These are phyloP conservation scores for Cremastinae sp. DNA, from an alignment of 2,888 invertebrate species.

Conservation along the genomic window DNA sequence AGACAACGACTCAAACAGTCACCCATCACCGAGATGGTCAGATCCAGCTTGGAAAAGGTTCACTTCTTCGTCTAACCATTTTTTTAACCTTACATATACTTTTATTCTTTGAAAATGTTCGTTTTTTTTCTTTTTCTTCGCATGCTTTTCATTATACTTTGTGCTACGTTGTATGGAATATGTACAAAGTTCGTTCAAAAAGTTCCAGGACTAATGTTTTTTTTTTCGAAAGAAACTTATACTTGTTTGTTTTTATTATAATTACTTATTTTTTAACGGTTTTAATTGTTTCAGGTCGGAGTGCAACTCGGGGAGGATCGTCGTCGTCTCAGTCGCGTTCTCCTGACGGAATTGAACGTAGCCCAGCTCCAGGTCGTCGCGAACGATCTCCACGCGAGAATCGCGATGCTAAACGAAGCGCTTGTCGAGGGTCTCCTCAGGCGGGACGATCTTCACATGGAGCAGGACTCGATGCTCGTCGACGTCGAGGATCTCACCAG, in stretches of 20 bases:
- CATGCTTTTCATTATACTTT: too few species aligned
- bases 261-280: too few species aligned
- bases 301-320: conserved; percentile 91
- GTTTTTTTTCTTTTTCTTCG: too few species aligned
- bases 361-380: conserved; percentile 96
- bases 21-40: conserved; percentile 93
- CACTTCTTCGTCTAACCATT: too few species aligned
- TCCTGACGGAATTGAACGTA: conserved; percentile 95
- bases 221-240: too few species aligned
- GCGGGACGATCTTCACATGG: conserved; percentile 98
- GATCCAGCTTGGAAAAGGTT: conserved; percentile 88
- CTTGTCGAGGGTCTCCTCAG: conserved; percentile 94
- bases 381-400: conserved; percentile 96
- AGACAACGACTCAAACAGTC: conserved; percentile 87
- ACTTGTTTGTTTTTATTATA: too few species aligned
- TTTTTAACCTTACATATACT: not conserved
- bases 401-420: conserved; percentile 94
- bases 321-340: conserved; percentile 90
- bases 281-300: conserved; percentile 83
- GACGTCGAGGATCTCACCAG: conserved; percentile 97
- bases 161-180: too few species aligned
- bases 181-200: too few species aligned
- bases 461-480: conserved; percentile 98
- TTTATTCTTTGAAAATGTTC: not conserved
- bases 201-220: too few species aligned